Conservation (phyloP, 2,888 invertebrate genomes). For the Orchesella flavescens region DNA sequence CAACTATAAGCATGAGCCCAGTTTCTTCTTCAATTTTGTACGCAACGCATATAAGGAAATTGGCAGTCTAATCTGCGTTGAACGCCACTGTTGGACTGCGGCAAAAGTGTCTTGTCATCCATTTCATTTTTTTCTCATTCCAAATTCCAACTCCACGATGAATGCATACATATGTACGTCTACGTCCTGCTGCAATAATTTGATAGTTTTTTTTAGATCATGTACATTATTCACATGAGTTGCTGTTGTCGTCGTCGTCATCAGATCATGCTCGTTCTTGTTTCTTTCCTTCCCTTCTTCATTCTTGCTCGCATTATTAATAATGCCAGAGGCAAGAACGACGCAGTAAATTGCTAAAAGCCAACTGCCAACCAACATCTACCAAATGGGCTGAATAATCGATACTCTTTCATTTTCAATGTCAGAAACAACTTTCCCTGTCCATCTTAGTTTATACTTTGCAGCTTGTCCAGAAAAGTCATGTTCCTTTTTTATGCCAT, state of each 20-base stretch:
- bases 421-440: conserved; percentile 28
- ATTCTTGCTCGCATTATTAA: too few relatives aligned
- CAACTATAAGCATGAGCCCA: neutral
- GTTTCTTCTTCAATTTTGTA: neutral
- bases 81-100: conserved; percentile 40
- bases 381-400: conserved; percentile 13
- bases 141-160: neutral
- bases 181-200: conserved; percentile 47
- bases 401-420: conserved; percentile 47
- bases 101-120: conserved; percentile 51
- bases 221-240: neutral
- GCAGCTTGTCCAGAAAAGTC: neutral
- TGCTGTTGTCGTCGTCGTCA: too few relatives aligned
- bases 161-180: neutral
- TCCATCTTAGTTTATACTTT: neutral
- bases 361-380: neutral
- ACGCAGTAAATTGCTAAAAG: neutral
- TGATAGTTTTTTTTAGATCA: neutral
- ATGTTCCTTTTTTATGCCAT: conserved; percentile 8
- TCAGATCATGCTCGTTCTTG: too few relatives aligned
- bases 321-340: neutral
- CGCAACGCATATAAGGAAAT: neutral
- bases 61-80: neutral
- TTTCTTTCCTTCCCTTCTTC: neutral
- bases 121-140: conserved; percentile 36